Percentiles rank a stretch among this genome's conserved stretches.
phyloP scores from a whole-genome alignment of 2,113 vertebrate genomes.

The Muntiacus muntjak region DNA sequence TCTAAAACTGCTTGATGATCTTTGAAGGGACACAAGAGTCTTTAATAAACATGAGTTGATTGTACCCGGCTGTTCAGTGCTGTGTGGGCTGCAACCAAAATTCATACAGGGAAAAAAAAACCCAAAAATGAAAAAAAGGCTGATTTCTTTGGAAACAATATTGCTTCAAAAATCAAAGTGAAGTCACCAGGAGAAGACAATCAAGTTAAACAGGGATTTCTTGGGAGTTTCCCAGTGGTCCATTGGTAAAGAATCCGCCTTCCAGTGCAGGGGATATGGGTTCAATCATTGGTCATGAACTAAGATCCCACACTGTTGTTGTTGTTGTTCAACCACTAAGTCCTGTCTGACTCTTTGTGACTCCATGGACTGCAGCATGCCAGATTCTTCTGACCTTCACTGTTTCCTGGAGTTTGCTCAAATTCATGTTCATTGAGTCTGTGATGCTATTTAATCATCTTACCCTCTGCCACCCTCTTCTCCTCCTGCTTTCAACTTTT shows the following conservation, averaged over 20 bases:
- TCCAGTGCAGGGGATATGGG: background rate
- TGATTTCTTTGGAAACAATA: background rate
- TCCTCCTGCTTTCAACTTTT: background rate
- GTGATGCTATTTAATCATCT: background rate
- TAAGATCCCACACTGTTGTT: background rate
- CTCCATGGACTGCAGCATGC: background rate
- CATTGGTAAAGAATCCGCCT: background rate
- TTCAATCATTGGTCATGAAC: background rate
- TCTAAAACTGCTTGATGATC: background rate
- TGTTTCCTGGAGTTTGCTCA: background rate
- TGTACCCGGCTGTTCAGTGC: background rate
- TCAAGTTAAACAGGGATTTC: background rate
- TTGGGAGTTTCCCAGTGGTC: background rate
- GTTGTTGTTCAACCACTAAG: background rate
- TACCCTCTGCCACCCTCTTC: background rate
- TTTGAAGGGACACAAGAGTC: background rate
- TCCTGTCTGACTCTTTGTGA: background rate
- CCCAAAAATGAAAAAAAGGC: rapidly evolving
- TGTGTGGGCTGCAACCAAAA: background rate
- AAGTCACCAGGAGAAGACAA: background rate
- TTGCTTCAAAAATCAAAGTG: background rate
- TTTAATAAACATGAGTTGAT: background rate
- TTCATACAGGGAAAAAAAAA: background rate
- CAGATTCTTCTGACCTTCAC: background rate
- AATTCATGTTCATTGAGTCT: background rate